Conservation (phyloP, 1,140 invertebrate species). For the Homarus americanus region DNA sequence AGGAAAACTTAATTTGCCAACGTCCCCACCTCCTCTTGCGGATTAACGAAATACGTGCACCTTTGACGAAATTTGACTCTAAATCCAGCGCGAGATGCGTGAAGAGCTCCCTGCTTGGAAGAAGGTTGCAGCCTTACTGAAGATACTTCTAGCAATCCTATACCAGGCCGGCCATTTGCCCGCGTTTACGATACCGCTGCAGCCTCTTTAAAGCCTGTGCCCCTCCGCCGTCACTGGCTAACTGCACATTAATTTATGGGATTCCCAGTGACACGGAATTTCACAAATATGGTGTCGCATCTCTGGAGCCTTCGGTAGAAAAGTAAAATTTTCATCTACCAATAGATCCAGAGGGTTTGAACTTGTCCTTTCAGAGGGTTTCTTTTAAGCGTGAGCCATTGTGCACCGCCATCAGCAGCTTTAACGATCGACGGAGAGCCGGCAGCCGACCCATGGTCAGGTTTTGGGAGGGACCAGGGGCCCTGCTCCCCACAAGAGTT, state of each 20-base stretch:
- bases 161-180: conserved; percentile 71
- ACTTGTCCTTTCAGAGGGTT: conserved; percentile 53
- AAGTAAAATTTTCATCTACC: conserved; percentile 15
- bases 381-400: conserved; percentile 72
- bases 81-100: conserved; percentile 65
- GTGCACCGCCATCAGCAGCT: conserved; percentile 70
- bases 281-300: conserved; percentile 64
- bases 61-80: conserved; percentile 71
- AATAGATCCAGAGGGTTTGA: conserved; percentile 30
- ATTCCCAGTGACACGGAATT: conserved; percentile 71
- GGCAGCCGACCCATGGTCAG: conserved; percentile 69
- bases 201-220: conserved; percentile 73
- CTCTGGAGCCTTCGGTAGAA: conserved; percentile 54
- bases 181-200: conserved; percentile 74
- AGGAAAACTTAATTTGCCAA: conserved; percentile 72
- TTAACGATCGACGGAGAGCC: conserved; percentile 73
- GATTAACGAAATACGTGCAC: conserved; percentile 73
- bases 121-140: conserved; percentile 73
- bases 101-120: conserved; percentile 69
- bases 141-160: conserved; percentile 74
- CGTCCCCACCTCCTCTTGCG: conserved; percentile 68
- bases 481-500: conserved; percentile 57
- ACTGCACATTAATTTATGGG: conserved; percentile 75
- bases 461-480: conserved; percentile 67
- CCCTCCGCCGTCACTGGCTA: conserved; percentile 73